phyloP scores from a whole-genome alignment of 2,113 vertebrate species.

The Sorex araneus region DNA sequence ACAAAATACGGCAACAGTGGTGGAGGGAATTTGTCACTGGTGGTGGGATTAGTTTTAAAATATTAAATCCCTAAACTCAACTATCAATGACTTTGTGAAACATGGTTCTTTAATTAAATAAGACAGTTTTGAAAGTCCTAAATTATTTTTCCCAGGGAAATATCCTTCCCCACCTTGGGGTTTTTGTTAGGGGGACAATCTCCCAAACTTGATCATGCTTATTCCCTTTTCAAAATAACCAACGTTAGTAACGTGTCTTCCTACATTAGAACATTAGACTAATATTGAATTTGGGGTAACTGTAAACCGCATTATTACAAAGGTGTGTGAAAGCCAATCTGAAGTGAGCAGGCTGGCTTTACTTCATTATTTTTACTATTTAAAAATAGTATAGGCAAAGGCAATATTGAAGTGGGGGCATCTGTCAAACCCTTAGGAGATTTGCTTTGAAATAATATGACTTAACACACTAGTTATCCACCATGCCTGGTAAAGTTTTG shows the following conservation, averaged over 20 bases:
- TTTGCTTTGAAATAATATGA: conserved; percentile 50
- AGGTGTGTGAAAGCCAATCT: conserved; percentile 39
- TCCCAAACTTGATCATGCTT: neutral
- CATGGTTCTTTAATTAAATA: too few relatives aligned
- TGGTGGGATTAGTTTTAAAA: too few relatives aligned
- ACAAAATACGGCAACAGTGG: too few relatives aligned
- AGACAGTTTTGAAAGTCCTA: too few relatives aligned
- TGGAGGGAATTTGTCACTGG: too few relatives aligned
- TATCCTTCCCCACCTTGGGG: too few relatives aligned
- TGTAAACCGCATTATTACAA: conserved; percentile 7
- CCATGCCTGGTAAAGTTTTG: conserved; percentile 54
- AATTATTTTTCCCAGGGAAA: too few relatives aligned
- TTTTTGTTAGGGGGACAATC: too few relatives aligned
- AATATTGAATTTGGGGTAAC: conserved; percentile 26
- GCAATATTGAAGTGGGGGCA: neutral
- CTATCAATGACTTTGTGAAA: too few relatives aligned
- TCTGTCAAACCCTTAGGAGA: conserved; percentile 34
- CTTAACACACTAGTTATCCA: conserved; percentile 43
- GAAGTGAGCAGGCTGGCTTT: conserved; percentile 36
- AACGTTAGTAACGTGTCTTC: neutral
- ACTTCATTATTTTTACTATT: conserved; percentile 51
- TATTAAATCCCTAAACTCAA: too few relatives aligned
- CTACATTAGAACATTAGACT: neutral
- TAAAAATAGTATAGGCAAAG: conserved; percentile 31
- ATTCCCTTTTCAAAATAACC: conserved; percentile 51